A percentile compares a stretch with the other conserved stretches of the same genome.
Evolutionary conservation across 2,113 vertebrate species (phyloP).

Genomic region (Hyla sarda): DNA sequence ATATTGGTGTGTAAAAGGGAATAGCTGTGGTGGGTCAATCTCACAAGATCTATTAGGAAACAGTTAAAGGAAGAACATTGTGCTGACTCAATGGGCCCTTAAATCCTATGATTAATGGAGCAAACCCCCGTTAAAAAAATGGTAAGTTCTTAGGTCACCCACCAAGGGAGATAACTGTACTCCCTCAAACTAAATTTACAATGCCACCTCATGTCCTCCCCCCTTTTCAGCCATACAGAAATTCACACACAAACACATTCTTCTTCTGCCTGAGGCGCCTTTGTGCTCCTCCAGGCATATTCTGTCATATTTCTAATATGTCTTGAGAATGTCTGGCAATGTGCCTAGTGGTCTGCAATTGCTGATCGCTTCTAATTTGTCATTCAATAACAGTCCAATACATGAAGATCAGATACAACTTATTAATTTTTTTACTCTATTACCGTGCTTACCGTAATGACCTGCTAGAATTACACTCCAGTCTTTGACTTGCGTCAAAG

Average conservation of each 20-base stretch:
- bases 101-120: slow-evolving; percentile 50
- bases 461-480: slow-evolving; percentile 26
- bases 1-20: not conserved
- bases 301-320: slow-evolving; percentile 51
- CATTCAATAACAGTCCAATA: slow-evolving; percentile 19
- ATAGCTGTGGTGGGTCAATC: not conserved
- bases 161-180: slow-evolving; percentile 54
- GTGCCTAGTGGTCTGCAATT: slow-evolving; percentile 37
- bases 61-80: slow-evolving; percentile 33
- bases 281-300: slow-evolving; percentile 44
- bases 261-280: slow-evolving; percentile 47
- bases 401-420: slow-evolving; percentile 24
- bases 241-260: slow-evolving; percentile 55
- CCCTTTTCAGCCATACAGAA: slow-evolving; percentile 35
- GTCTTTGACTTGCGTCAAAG: not conserved
- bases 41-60: not conserved
- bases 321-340: slow-evolving; percentile 46
- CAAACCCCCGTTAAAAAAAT: slow-evolving; percentile 42
- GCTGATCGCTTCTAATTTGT: slow-evolving; percentile 45
- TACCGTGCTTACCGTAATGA: slow-evolving; percentile 34
- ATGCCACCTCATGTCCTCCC: slow-evolving; percentile 51
- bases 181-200: slow-evolving; percentile 52
- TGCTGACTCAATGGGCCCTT: slow-evolving; percentile 48
- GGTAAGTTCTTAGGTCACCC: slow-evolving; percentile 45
- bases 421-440: slow-evolving; percentile 3